Evolutionary conservation across 2,888 invertebrate genomes (phyloP), one percentile per base, ranked within the genome.

Genomic region (Nematopogon swammerdamellus): DNA sequence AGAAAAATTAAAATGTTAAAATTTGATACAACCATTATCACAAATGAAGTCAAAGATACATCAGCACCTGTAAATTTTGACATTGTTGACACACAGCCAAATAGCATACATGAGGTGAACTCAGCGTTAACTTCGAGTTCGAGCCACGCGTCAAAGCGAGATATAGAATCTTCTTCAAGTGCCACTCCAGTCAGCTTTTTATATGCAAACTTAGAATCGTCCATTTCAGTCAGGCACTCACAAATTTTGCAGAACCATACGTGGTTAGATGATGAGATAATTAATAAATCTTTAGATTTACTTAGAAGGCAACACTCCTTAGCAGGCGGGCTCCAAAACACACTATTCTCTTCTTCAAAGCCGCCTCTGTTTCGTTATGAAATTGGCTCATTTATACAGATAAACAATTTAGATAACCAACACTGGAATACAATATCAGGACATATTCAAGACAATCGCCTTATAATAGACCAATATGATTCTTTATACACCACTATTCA

Each of bases 401-500:
- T 47, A 11, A 16, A 17, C 14, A 17, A 47, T 47, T 17, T 47
- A 29, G 14, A 47, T 20, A 25, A 25, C 14, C 6, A 10, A 8
- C 47, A 47, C 19, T 25, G 19, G 25, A 6, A 25, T 25, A 25
- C 25, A 6, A 6, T 25, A 8, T 25, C 47, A 16, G 47, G 47
- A 4, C 3, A 19, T 3, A 47, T 47, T n/a, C 11, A 14, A 4
- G 18, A 20, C 14, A 25, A n/a, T 6, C 3, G 8, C 4, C 25
- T 47, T 17, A 20, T 47, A 14, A n/a, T 47, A 20, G 47, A 47
- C 18, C 47, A 47, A n/a, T 47, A 43, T 42, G 48, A 48, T 42
- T 48, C 42, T 8, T 18, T 48, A 17, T 43, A n/a, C 42, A 25
- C 25, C 8, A 25, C 4, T 25, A 8, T 25, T 6, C 4, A 25